These are phyloP conservation scores for Pyrocoelia pectoralis DNA, from an alignment of 2,888 invertebrate genomes.

Conservation along the genomic window DNA sequence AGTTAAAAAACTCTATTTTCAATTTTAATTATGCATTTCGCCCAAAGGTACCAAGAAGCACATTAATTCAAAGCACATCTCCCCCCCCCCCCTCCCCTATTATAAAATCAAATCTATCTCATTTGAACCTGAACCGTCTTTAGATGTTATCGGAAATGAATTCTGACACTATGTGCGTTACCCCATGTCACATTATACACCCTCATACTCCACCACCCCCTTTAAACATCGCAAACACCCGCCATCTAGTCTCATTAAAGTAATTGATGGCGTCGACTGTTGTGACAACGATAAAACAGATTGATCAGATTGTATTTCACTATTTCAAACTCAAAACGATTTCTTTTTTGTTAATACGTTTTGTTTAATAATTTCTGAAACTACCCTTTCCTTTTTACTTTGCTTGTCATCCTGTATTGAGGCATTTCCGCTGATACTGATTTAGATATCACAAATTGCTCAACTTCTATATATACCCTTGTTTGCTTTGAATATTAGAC, in stretches of 20 bases:
- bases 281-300: constrained; percentile 57
- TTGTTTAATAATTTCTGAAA: constrained; percentile 36
- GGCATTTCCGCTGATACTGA: constrained; percentile 30
- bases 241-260: constrained; percentile 58
- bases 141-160: constrained; percentile 58
- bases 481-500: background rate
- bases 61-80: constrained; percentile 30
- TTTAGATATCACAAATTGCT: constrained; percentile 14
- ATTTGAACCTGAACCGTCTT: constrained; percentile 49
- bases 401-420: constrained; percentile 21
- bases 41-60: background rate
- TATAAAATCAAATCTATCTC: constrained; percentile 56
- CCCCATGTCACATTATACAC: constrained; percentile 38
- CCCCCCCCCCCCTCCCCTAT: constrained; percentile 41
- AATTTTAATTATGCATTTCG: background rate
- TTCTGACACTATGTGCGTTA: constrained; percentile 52
- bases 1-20: background rate
- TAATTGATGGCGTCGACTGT: constrained; percentile 58
- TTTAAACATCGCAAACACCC: constrained; percentile 39
- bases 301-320: constrained; percentile 60
- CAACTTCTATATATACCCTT: constrained; percentile 11
- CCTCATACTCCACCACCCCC: constrained; percentile 39
- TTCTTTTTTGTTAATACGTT: constrained; percentile 42
- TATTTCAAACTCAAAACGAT: constrained; percentile 46
- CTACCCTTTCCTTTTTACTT: constrained; percentile 36